These are phyloP conservation scores for Rhegmatorhina hoffmannsi DNA, from an alignment of 2,113 vertebrate genomes.

Conservation along the genomic window DNA sequence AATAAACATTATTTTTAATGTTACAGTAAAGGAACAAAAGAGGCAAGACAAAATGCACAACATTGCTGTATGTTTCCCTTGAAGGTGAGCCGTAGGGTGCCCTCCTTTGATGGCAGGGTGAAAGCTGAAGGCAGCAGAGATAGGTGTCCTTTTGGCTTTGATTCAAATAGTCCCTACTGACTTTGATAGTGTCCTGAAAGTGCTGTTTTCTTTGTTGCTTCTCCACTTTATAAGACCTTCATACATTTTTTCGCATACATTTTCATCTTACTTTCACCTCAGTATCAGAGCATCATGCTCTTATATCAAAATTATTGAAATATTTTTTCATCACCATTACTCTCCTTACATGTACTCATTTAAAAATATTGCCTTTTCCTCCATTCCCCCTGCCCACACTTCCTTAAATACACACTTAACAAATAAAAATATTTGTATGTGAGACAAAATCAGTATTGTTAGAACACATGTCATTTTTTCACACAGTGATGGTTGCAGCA, in stretches of 20 bases:
- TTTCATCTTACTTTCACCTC: conserved; percentile 2
- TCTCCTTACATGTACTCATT: background rate
- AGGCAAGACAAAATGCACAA: background rate
- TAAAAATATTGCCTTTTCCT: background rate
- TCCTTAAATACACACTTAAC: background rate
- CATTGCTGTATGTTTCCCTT: background rate
- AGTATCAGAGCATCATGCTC: background rate
- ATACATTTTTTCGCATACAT: background rate
- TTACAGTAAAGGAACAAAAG: background rate
- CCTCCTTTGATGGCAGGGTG: background rate
- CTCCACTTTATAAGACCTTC: background rate
- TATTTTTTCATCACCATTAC: background rate
- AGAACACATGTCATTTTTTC: background rate
- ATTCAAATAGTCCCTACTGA: background rate
- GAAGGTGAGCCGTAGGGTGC: background rate
- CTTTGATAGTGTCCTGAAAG: background rate
- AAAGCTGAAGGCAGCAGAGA: background rate
- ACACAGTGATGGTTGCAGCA: background rate
- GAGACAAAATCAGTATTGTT: background rate
- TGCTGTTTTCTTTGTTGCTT: background rate
- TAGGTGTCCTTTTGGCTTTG: background rate
- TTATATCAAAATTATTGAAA: background rate
- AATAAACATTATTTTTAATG: background rate
- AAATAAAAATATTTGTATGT: background rate
- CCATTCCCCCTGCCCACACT: rapidly evolving